These are phyloP conservation scores for Gonatopus flavifemur DNA, from an alignment of 1,140 invertebrate species.

Conservation along the genomic window DNA sequence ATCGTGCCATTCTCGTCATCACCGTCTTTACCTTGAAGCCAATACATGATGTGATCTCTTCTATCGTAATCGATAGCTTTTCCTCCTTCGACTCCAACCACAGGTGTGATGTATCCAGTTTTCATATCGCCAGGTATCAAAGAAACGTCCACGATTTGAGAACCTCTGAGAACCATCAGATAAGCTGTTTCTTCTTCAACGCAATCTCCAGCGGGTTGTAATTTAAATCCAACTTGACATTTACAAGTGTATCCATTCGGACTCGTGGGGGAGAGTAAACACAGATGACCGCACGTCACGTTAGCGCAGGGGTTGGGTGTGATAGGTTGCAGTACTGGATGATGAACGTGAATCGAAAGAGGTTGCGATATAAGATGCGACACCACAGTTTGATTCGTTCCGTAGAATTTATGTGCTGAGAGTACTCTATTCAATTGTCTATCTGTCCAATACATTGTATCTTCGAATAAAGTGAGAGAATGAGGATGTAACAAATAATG, in stretches of 20 bases:
- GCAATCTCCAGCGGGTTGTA: slow-evolving; percentile 71
- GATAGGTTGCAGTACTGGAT: slow-evolving; percentile 89
- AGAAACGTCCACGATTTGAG: slow-evolving; percentile 84
- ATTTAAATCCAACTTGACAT: slow-evolving; percentile 85
- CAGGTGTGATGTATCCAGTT: slow-evolving; percentile 79
- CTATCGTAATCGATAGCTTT: slow-evolving; percentile 91
- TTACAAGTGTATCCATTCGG: slow-evolving; percentile 81
- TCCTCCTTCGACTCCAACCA: slow-evolving; percentile 89
- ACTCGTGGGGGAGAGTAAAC: slow-evolving; percentile 76
- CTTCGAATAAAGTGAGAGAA: slow-evolving; percentile 89
- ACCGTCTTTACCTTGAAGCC: slow-evolving; percentile 74
- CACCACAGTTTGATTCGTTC: slow-evolving; percentile 88
- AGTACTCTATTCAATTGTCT: slow-evolving; percentile 85
- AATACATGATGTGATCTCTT: slow-evolving; percentile 78
- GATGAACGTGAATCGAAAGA: slow-evolving; percentile 90
- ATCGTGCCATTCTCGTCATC: slow-evolving; percentile 81
- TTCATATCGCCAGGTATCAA: slow-evolving; percentile 73
- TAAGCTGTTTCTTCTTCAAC: slow-evolving; percentile 84
- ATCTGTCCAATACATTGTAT: slow-evolving; percentile 96
- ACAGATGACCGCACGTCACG: slow-evolving; percentile 85
- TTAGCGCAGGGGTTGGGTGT: slow-evolving; percentile 80
- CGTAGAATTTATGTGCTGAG: slow-evolving; percentile 89
- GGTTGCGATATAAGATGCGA: slow-evolving; percentile 94
- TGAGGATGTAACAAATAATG: slow-evolving; percentile 95
- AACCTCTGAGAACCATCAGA: slow-evolving; percentile 87